Conservation (phyloP, 2,888 invertebrate genomes). For the Cactoblastis cactorum region DNA sequence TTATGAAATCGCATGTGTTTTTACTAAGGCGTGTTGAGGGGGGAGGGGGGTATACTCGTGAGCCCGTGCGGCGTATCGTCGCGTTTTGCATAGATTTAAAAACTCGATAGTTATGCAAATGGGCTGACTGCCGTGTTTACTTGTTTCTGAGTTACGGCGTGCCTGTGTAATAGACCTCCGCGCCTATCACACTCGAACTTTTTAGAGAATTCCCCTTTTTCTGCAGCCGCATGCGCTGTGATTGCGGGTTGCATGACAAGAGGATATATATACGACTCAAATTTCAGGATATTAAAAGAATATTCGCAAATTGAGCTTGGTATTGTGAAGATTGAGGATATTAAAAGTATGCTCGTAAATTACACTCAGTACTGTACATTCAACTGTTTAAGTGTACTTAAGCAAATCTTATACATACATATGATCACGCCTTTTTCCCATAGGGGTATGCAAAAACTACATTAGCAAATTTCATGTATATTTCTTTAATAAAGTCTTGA, state of each 20-base stretch:
- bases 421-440: too few species aligned
- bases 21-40: slow-evolving; percentile 44
- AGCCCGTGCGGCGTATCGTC: slow-evolving; percentile 71
- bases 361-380: too few species aligned
- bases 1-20: slow-evolving; percentile 69
- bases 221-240: slow-evolving; percentile 32
- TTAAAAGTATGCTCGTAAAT: too few species aligned
- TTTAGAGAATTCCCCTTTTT: slow-evolving; percentile 42
- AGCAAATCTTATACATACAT: too few species aligned
- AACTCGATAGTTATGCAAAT: slow-evolving; percentile 78
- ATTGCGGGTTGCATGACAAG: slow-evolving; percentile 52
- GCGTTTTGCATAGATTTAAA: slow-evolving; percentile 79
- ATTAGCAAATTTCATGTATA: too few species aligned
- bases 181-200: slow-evolving; percentile 64
- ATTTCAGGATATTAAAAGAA: slow-evolving; percentile 34
- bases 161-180: slow-evolving; percentile 63
- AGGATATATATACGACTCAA: slow-evolving; percentile 37
- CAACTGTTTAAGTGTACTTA: too few species aligned
- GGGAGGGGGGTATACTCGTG: slow-evolving; percentile 56
- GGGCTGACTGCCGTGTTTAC: slow-evolving; percentile 68
- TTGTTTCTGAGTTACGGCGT: slow-evolving; percentile 73
- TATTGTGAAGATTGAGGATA: too few species aligned
- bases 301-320: neutral
- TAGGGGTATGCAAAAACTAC: too few species aligned
- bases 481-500: too few species aligned